Evolutionary conservation across 1,140 invertebrate genomes (phyloP), one percentile per base, ranked within the genome.

Genomic region (Pararge aegeria): DNA sequence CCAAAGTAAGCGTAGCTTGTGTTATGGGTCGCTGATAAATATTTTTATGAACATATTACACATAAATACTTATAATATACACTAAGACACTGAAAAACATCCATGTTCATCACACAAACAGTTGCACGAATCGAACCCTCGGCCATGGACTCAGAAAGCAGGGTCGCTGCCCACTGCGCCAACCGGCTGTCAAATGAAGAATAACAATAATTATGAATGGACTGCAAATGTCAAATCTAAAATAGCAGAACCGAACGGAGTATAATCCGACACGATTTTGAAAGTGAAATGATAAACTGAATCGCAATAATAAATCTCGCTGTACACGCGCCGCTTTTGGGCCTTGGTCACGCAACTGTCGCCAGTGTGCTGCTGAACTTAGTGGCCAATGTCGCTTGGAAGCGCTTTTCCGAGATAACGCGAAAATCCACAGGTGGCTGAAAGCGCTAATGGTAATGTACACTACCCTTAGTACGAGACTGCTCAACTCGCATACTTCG

Each of bases 281-380:
- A 82, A 82, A 84, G 81, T 82, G 77, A 83, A 83, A 83, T 70
- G 78, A 74, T 71, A 68, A 70, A 66, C 66, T 68, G 67, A 69
- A 70, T 68, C 70, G 67, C 62, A 68, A 72, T 76, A 80, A 78
- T 83, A 79, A 80, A 80, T 80, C 75, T 72, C 66, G 54, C 34
- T 50, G 55, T 64, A 67, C 61, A 70, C 57, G 60, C 56, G 70
- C 61, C 57, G 60, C n/a, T 13, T 37, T 19, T 34, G 29, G 0
- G 19, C 52, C 51, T 49, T 46, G 53, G 50, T 64, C 59, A 63
- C 51, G 52, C 64, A 53, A 68, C 54, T 66, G 54, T 62, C 40
- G 66, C 50, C 61, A 53, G 55, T 68, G 55, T 61, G 61, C 27
- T 50, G 42, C 37, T 13, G 21, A 48, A 29, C 29, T 49, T 64